Evolutionary conservation across 2,888 invertebrate genomes (phyloP).

Genomic region (Scaptomyza parva): DNA sequence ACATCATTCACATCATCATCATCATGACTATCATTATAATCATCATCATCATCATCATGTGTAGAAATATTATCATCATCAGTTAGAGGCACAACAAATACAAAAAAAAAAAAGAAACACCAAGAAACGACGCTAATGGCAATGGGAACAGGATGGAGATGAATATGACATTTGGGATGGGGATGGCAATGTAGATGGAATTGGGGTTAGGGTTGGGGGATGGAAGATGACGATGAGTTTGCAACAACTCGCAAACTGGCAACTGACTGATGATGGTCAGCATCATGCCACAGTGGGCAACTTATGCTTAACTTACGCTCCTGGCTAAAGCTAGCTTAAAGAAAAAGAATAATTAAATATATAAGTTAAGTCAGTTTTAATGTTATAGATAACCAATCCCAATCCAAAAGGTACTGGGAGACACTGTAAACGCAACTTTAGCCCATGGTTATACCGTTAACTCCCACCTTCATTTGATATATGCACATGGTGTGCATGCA

Average conservation of each 20-base stretch:
- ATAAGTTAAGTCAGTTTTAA: neutral
- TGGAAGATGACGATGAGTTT: conserved; percentile 17
- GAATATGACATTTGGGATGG: conserved; percentile 4
- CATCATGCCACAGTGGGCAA: conserved; percentile 15
- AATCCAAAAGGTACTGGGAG: neutral
- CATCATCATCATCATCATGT: conserved; percentile 25
- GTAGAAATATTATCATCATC: conserved; percentile 16
- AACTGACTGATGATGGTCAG: conserved; percentile 43
- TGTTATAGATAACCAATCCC: neutral
- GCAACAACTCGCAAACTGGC: conserved; percentile 33
- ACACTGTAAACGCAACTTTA: neutral
- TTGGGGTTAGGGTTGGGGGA: neutral
- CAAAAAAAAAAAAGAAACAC: conserved; percentile 13
- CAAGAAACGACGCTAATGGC: conserved; percentile 36
- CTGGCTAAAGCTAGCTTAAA: neutral
- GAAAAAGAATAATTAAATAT: neutral
- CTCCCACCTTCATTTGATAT: neutral
- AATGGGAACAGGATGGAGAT: conserved; percentile 23
- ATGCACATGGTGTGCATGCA: neutral
- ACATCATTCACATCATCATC: conserved; percentile 38
- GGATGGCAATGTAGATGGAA: neutral
- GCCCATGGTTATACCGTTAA: neutral
- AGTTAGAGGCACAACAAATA: conserved; percentile 8
- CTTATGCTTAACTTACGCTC: neutral
- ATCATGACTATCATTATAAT: conserved; percentile 29